Evolutionary conservation across 2,113 vertebrate species (phyloP).

Genomic region (Fulica atra): DNA sequence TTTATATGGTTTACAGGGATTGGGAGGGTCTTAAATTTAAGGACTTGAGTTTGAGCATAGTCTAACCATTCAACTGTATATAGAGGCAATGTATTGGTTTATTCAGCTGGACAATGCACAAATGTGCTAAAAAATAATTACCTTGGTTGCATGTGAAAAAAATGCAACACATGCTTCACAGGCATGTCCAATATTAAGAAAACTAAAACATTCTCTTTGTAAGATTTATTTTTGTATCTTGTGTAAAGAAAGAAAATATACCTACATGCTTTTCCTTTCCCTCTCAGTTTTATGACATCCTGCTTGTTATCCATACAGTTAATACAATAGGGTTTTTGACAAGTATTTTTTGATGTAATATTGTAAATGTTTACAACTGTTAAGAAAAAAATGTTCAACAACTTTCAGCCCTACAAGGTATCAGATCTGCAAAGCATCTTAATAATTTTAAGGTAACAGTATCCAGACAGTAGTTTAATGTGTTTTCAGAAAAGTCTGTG

Average conservation of each 20-base stretch:
- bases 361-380: neutral
- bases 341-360: neutral
- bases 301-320: neutral
- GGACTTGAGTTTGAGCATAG: neutral
- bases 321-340: slow-evolving; percentile 5
- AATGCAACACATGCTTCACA: neutral
- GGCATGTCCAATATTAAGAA: neutral
- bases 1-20: neutral
- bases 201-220: neutral
- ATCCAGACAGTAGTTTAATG: slow-evolving; percentile 40
- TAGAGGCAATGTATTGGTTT: neutral
- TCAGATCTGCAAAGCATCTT: slow-evolving; percentile 50
- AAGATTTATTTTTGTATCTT: neutral
- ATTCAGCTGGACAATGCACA: neutral
- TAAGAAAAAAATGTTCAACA: slow-evolving; percentile 9
- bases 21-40: neutral
- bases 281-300: neutral
- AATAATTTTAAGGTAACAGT: slow-evolving; percentile 49
- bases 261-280: neutral
- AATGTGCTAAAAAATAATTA: neutral
- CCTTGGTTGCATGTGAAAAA: neutral
- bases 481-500: slow-evolving; percentile 59
- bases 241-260: neutral
- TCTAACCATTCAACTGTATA: neutral
- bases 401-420: slow-evolving; percentile 23